phyloP scores from a whole-genome alignment of 2,888 invertebrate genomes.

The Shargacucullia verbasci region DNA sequence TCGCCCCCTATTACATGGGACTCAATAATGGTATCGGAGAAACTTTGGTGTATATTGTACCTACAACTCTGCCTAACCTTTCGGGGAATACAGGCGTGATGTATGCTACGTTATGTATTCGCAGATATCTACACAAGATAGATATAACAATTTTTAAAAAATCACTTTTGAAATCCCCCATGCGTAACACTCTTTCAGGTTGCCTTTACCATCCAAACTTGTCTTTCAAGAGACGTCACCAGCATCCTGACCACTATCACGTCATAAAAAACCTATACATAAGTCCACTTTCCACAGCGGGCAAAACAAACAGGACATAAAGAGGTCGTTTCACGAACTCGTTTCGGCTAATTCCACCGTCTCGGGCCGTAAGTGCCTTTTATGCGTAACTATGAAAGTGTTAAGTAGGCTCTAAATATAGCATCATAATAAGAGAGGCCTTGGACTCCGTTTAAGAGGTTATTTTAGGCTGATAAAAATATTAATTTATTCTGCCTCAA shows the following conservation, averaged over 20 bases:
- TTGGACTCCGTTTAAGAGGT: constrained; percentile 15
- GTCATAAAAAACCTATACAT: constrained; percentile 20
- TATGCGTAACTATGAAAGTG: constrained; percentile 41
- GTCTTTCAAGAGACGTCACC: neutral
- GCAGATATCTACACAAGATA: no score
- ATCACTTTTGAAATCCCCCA: no score
- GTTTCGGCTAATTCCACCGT: constrained; percentile 46
- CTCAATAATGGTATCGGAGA: no score
- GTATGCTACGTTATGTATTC: no score
- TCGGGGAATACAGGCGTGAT: no score
- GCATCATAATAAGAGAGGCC: constrained; percentile 24
- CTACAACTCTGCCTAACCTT: no score
- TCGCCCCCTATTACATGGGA: no score
- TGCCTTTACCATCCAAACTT: neutral
- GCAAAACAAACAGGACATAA: constrained; percentile 47
- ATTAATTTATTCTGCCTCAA: no score
- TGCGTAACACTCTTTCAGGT: no score
- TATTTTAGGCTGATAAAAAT: constrained; percentile 7
- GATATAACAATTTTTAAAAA: no score
- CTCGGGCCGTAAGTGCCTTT: constrained; percentile 41
- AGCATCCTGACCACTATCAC: constrained; percentile 2
- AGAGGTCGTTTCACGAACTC: constrained; percentile 41
- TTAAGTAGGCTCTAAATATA: constrained; percentile 45
- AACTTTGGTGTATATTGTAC: no score
- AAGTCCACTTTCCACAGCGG: constrained; percentile 11